Base-by-base conservation (phyloP, 2,797 vertebrate genomes). In the Syncerus caffer region DNA sequence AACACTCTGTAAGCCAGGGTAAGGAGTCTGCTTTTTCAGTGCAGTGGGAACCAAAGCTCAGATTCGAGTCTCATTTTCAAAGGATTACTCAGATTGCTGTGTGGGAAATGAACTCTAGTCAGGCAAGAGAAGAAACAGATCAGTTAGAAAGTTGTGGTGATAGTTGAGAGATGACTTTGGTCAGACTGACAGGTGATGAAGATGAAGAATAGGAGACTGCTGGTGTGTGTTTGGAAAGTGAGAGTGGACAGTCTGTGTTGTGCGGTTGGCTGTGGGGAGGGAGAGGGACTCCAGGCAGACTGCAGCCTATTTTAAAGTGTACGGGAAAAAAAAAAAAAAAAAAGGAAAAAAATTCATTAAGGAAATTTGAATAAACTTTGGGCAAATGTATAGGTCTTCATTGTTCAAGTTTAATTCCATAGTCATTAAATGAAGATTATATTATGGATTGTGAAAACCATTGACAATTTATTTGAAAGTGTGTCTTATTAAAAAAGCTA, bases 401-500 rank as follows among this genome's bases (percentile, higher is more conserved):
- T 53, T 92, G 15, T 86, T 94, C 45, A 89, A 78, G 51, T 50
- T 90, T 96, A 84, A 83, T 47, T 95, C 34, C 27, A 9, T 86
- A 67, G 55, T 86, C 64, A 86, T 89, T 64, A 94, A 95, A 45
- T 50, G n/a, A 92, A 79, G 71, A 87, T 74, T 82, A 17, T 71
- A 23, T 85, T 95, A 60, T 27, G 2, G 45, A 27, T 62, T 96
- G 9, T 96, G 51, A 95, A 97, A 95, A 95, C 19, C 53, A 4
- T 86, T 90, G 83, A 83, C 25, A 92, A 12, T 94, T 91, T 62
- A 86, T 89, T 86, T 97, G 91, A 78, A 95, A 91, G 9, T 89
- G 11, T 87, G 6, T 94, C 90, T 93, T 62, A n/a, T 85, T 93
- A 42, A 88, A 82, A 85, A 88, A 92, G 12, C 25, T 55, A 71